A percentile compares a stretch with the other conserved stretches of the same genome.
Conservation (phyloP, 2,888 invertebrate species). For the Lagria hirta region DNA sequence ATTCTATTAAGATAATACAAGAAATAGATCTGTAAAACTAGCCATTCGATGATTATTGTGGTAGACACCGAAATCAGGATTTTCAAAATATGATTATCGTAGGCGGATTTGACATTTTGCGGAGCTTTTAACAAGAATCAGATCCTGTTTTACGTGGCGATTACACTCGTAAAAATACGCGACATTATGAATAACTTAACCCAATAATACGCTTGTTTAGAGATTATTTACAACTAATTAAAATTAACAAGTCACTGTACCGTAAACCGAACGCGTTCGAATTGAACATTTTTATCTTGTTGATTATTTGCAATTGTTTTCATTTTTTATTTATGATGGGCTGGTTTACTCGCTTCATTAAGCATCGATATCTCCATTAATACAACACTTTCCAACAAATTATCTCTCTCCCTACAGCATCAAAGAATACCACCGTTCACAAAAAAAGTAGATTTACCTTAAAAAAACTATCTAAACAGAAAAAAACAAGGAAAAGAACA, state of each 20-base stretch:
- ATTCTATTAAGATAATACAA: constrained; percentile 30
- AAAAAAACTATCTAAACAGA: too few relatives aligned
- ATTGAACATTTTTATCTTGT: constrained; percentile 10
- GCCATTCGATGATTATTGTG: constrained; percentile 28
- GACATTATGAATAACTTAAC: constrained; percentile 9
- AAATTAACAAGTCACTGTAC: constrained; percentile 12
- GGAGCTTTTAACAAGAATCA: too few relatives aligned
- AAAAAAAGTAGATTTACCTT: too few relatives aligned
- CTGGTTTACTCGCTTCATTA: constrained; percentile 12
- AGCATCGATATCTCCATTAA: constrained; percentile 13
- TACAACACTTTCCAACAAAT: constrained; percentile 8
- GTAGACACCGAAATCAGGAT: constrained; percentile 27
- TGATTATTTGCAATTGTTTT: constrained; percentile 8
- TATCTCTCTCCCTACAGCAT: constrained; percentile 7
- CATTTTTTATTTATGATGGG: constrained; percentile 1
- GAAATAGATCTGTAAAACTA: constrained; percentile 27
- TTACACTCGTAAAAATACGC: background rate
- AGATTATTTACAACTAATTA: constrained; percentile 20
- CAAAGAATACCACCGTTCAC: too few relatives aligned
- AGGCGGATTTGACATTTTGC: too few relatives aligned
- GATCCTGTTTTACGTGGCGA: background rate
- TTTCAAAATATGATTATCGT: constrained; percentile 6
- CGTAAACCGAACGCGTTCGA: constrained; percentile 15
- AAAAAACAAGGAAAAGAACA: too few relatives aligned
- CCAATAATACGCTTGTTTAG: constrained; percentile 15